Evolutionary conservation across 1,140 invertebrate genomes (phyloP), one percentile per base, ranked within the genome.

Genomic region (Pseudomyrmex pallidus): DNA sequence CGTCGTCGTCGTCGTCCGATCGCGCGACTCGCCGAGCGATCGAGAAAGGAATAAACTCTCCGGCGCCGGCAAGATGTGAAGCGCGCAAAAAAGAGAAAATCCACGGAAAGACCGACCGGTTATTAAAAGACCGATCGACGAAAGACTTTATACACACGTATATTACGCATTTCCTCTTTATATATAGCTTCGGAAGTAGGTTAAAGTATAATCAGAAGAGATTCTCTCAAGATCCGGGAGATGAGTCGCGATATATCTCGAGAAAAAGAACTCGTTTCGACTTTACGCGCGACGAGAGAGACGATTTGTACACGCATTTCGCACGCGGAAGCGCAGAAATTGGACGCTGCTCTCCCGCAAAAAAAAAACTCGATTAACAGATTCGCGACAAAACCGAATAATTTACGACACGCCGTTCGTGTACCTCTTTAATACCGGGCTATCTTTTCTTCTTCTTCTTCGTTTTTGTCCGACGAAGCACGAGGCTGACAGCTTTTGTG

Each of bases 51-150:
- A 25, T 25, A 57, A 63, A 57, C 22, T 73, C 22, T 73, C 68
- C 56, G 85, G 85, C 83, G 85, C 85, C 85, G n/a, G n/a, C n/a
- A 85, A 35, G 74, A 57, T 66, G 68, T 59, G 68, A 85, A 74
- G 15, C 61, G n/a, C 22, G 56, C 44, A 85, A 86, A 86, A 86
- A 86, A 82, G 74, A 85, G 83, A 67, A 85, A 82, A 86, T 83
- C 17, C 17, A 59, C 56, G 17, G 25, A 25, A 50, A 66, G 66
- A 78, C 63, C 25, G 48, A 84, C 74, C 57, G 64, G 76, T 74
- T 82, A 59, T 15, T 46, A 74, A 25, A 25, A 63, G 35, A 78
- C 59, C 54, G 57, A 66, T 35, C 50, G 63, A 15, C 72, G 25
- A 83, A 35, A 83, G 48, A 17, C 62, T 83, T 68, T 70, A 25